These are phyloP conservation scores for Camponotus pennsylvanicus DNA, from an alignment of 1,140 invertebrate species.

Conservation along the genomic window DNA sequence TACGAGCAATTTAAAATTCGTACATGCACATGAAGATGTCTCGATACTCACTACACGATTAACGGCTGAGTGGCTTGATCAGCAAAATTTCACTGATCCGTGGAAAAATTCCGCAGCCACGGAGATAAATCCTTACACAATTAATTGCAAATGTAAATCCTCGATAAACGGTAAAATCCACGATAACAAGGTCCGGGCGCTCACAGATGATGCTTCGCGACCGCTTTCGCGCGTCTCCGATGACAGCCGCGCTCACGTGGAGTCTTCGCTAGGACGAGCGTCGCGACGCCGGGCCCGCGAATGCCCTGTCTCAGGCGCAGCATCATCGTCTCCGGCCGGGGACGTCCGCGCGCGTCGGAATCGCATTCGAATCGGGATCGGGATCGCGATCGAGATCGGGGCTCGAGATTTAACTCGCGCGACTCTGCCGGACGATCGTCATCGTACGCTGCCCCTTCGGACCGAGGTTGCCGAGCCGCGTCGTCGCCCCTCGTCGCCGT, in stretches of 20 bases:
- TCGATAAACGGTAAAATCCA: conserved; percentile 5
- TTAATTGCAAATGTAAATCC: conserved; percentile 17
- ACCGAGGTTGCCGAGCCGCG: not conserved
- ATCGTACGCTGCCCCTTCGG: not conserved
- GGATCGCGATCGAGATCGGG: too few species aligned
- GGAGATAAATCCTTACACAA: too few species aligned
- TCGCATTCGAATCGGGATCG: not conserved
- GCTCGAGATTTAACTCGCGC: not conserved
- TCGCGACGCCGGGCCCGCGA: conserved; percentile 18
- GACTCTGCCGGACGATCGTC: not conserved
- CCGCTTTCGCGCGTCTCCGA: conserved; percentile 18
- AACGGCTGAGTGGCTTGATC: not conserved
- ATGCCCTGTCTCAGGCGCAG: conserved; percentile 29
- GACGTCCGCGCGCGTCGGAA: not conserved
- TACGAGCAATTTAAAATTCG: not conserved
- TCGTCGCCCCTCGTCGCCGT: not conserved
- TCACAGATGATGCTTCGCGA: conserved; percentile 33
- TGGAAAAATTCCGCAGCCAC: not conserved
- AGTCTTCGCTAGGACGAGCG: conserved; percentile 46
- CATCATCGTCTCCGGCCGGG: conserved; percentile 40
- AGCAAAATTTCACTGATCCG: not conserved
- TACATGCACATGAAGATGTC: not conserved
- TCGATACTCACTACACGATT: conserved; percentile 28
- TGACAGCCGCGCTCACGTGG: conserved; percentile 60
- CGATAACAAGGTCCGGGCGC: conserved; percentile 9